Evolutionary conservation across 2,888 invertebrate species (phyloP).

Genomic region (Stictocephala bisonia): DNA sequence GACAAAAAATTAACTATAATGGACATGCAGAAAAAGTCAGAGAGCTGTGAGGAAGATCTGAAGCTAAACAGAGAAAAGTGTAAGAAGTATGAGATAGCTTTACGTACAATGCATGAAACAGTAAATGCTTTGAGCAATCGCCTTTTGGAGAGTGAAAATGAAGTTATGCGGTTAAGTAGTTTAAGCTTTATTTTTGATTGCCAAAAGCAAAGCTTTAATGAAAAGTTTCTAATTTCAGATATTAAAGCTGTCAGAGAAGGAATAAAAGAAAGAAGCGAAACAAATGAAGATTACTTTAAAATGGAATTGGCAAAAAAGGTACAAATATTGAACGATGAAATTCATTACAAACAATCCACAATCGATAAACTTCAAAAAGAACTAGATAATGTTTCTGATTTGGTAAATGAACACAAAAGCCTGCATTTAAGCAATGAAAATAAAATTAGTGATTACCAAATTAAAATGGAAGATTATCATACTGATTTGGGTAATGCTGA

Average conservation of each 20-base stretch:
- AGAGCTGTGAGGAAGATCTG: background rate
- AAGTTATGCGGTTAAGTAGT: background rate
- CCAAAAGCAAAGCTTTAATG: background rate
- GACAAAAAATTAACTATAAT: background rate
- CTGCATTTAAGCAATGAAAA: too few relatives aligned
- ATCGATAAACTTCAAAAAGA: too few relatives aligned
- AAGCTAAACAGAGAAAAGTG: background rate
- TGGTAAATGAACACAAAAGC: too few relatives aligned
- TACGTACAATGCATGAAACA: constrained; percentile 14
- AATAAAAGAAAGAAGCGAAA: background rate
- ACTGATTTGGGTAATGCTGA: too few relatives aligned
- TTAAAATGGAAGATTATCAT: too few relatives aligned
- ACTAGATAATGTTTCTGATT: too few relatives aligned
- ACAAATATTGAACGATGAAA: too few relatives aligned
- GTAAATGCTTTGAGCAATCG: constrained; percentile 1
- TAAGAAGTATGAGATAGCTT: constrained; percentile 1
- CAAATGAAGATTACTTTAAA: background rate
- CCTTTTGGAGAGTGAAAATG: background rate
- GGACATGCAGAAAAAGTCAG: background rate
- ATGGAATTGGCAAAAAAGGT: background rate
- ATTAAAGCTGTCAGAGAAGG: background rate
- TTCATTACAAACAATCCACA: too few relatives aligned
- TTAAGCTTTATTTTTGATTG: background rate
- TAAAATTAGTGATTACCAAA: too few relatives aligned
- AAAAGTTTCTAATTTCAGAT: background rate